Evolutionary conservation across 2,888 invertebrate genomes (phyloP).

Genomic region (Sarcophaga caerulescens): DNA sequence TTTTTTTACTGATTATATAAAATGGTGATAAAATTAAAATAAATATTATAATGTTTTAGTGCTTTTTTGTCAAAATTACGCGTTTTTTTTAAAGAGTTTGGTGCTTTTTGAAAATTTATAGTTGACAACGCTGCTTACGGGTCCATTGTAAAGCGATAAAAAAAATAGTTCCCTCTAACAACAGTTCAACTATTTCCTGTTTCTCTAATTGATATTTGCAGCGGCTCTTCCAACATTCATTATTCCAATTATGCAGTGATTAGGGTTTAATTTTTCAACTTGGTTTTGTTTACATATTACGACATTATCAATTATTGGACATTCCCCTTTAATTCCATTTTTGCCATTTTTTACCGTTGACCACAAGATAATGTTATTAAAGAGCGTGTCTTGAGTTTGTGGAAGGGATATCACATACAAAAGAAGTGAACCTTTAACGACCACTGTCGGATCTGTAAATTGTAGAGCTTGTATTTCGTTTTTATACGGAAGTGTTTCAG

Average conservation of each 20-base stretch:
- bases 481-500: slow-evolving; percentile 64
- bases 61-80: too few relatives aligned
- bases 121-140: too few relatives aligned
- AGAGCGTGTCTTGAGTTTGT: slow-evolving; percentile 56
- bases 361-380: slow-evolving; percentile 60
- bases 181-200: slow-evolving; percentile 15
- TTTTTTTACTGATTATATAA: too few relatives aligned
- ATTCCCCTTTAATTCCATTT: slow-evolving; percentile 42
- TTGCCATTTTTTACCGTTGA: slow-evolving; percentile 58
- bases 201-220: slow-evolving; percentile 25
- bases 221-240: not conserved
- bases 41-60: too few relatives aligned
- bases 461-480: slow-evolving; percentile 67
- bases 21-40: too few relatives aligned
- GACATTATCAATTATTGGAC: slow-evolving; percentile 33
- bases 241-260: slow-evolving; percentile 25
- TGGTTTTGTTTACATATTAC: slow-evolving; percentile 23
- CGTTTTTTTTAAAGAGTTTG: too few relatives aligned
- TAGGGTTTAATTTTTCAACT: slow-evolving; percentile 13
- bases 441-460: slow-evolving; percentile 67
- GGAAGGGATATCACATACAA: slow-evolving; percentile 64
- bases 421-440: slow-evolving; percentile 59
- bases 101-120: too few relatives aligned
- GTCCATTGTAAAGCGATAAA: slow-evolving; percentile 49
- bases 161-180: slow-evolving; percentile 46